Evolutionary conservation across 2,888 invertebrate genomes (phyloP).

Genomic region (Listrodromus nycthemerus): DNA sequence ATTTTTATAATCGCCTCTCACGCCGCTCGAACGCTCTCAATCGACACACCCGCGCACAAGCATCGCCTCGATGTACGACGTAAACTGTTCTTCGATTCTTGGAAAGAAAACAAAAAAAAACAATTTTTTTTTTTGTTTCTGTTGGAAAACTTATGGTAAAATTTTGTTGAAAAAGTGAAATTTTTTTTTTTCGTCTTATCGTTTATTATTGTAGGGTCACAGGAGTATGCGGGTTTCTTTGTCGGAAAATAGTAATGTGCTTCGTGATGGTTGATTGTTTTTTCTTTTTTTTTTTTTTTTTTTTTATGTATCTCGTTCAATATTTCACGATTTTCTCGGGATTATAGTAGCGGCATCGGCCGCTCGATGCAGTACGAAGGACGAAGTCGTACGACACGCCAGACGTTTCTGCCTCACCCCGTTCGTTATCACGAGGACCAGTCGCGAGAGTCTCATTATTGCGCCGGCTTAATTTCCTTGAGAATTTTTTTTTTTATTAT

Average conservation of each 20-base stretch:
- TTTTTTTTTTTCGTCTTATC: neutral
- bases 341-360: neutral
- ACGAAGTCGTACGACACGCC: conserved; percentile 30
- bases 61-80: conserved; percentile 27
- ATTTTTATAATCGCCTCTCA: conserved; percentile 32
- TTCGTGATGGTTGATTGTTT: neutral
- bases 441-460: conserved; percentile 55
- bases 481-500: neutral
- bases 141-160: neutral
- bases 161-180: conserved; percentile 5
- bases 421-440: conserved; percentile 20
- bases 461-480: conserved; percentile 12
- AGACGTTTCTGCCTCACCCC: conserved; percentile 14
- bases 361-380: conserved; percentile 21
- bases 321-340: conserved; percentile 26
- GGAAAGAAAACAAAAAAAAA: too few species aligned
- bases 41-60: conserved; percentile 37
- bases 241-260: conserved; percentile 2
- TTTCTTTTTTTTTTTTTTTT: neutral
- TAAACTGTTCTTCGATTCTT: neutral
- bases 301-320: conserved; percentile 7
- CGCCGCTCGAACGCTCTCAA: neutral
- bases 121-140: neutral
- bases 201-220: conserved; percentile 40
- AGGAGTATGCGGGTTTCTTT: conserved; percentile 17